A percentile compares a stretch with the other conserved stretches of the same genome.
These are phyloP conservation scores for Fistularia tabacaria DNA, from an alignment of 2,797 vertebrate genomes.

Conservation along the genomic window DNA sequence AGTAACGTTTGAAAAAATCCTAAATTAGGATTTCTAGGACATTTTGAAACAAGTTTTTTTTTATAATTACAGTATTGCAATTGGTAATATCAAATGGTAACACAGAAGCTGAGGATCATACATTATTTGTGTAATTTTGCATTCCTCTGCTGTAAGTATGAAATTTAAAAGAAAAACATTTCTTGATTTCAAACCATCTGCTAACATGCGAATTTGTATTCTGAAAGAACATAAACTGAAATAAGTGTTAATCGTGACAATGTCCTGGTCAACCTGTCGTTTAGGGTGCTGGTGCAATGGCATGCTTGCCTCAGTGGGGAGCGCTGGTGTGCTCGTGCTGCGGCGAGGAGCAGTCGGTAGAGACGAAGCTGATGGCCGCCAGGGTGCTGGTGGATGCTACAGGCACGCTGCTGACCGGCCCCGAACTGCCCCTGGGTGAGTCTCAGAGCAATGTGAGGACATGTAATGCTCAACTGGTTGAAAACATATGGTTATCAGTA, in stretches of 20 bases:
- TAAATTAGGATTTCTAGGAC: no score
- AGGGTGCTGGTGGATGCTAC: constrained; percentile 77
- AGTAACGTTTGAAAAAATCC: no score
- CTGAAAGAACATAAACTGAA: no score
- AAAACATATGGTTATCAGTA: not conserved
- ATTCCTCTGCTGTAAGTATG: no score
- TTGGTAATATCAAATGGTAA: no score
- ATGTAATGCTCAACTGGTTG: not conserved
- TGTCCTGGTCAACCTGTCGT: constrained; percentile 20
- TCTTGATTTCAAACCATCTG: no score
- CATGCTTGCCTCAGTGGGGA: constrained; percentile 77
- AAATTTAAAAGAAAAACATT: no score
- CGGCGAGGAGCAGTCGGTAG: constrained; percentile 79
- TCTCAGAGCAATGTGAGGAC: constrained; percentile 1
- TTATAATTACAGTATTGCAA: no score
- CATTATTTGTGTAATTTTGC: no score
- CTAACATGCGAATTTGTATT: no score
- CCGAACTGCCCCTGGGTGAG: constrained; percentile 81
- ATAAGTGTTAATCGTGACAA: not conserved
- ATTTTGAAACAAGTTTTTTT: no score
- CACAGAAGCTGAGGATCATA: no score
- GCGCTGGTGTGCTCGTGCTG: constrained; percentile 78
- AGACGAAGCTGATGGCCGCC: constrained; percentile 82
- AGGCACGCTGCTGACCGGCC: constrained; percentile 71
- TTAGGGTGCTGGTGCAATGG: constrained; percentile 43